Conservation (phyloP, 2,797 vertebrate species). For the Garrulus glandarius region DNA sequence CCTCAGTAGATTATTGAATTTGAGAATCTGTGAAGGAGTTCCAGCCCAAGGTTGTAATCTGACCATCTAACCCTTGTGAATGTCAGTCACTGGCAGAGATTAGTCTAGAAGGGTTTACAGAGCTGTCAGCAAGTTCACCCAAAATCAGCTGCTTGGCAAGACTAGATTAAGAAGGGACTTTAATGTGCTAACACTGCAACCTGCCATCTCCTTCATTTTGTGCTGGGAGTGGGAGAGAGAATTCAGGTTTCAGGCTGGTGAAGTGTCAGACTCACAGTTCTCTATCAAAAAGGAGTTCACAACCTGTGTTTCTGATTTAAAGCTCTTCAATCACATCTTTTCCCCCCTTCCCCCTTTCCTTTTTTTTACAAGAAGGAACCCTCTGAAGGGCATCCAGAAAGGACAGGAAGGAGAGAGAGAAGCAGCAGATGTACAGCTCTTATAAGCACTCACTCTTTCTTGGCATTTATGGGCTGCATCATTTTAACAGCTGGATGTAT, state of each 20-base stretch:
- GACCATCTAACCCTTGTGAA: not conserved
- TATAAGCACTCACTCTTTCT: not conserved
- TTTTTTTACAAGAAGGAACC: not conserved
- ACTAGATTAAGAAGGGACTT: not conserved
- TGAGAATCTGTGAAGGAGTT: not conserved
- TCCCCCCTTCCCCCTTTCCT: accelerated
- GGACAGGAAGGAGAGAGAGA: not conserved
- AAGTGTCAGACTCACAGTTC: not conserved
- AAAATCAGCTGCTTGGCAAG: not conserved
- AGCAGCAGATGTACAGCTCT: not conserved
- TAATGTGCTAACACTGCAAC: not conserved
- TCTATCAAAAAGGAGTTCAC: not conserved
- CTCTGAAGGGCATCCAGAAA: not conserved
- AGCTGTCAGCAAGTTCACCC: constrained; percentile 4
- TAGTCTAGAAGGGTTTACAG: not conserved
- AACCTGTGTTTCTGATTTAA: not conserved
- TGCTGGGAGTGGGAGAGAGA: not conserved
- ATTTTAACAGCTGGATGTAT: not conserved
- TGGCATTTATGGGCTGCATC: not conserved
- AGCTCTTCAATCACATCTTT: not conserved
- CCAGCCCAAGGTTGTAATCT: not conserved
- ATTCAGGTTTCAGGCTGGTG: not conserved
- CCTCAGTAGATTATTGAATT: not conserved
- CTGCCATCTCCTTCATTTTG: not conserved
- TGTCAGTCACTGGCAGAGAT: not conserved